A percentile compares a stretch with the other conserved stretches of the same genome.
Conservation (phyloP, 2,113 vertebrate species). For the Rousettus leschenaultii region DNA sequence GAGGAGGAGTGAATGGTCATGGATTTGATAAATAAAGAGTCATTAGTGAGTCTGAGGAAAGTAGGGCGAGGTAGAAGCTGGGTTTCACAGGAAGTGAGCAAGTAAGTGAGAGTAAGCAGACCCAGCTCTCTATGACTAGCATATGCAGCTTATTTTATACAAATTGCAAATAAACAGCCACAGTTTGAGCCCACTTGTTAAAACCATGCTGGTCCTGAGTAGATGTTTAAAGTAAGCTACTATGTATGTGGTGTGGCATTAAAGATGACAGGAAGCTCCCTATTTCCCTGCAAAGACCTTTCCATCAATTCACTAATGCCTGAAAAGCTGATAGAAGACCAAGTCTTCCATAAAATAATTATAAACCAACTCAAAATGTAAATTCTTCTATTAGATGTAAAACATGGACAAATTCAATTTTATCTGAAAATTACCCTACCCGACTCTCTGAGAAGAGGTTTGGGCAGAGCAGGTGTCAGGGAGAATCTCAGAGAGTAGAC, state of each 20-base stretch:
- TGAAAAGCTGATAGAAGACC: slow-evolving; percentile 15
- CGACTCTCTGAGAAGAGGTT: neutral
- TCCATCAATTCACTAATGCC: neutral
- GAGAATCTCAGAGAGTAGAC: neutral
- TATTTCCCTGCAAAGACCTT: neutral
- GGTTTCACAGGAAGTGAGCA: neutral
- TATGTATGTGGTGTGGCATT: accelerated
- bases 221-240: neutral
- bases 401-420: neutral
- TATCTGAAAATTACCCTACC: neutral
- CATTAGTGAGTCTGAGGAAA: neutral
- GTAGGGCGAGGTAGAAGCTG: neutral
- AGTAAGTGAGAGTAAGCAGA: neutral
- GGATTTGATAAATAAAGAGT: neutral
- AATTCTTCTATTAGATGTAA: neutral
- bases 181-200: neutral
- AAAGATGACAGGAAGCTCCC: neutral
- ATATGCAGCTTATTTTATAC: neutral
- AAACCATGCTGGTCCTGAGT: neutral
- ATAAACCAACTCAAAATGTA: slow-evolving; percentile 20
- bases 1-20: neutral
- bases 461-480: neutral
- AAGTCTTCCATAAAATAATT: neutral
- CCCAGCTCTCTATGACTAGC: neutral
- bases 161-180: neutral